A percentile compares a stretch with the other conserved stretches of the same genome.
These are phyloP conservation scores for Coronaproctus castanopsis DNA, from an alignment of 2,888 invertebrate species.

Conservation along the genomic window DNA sequence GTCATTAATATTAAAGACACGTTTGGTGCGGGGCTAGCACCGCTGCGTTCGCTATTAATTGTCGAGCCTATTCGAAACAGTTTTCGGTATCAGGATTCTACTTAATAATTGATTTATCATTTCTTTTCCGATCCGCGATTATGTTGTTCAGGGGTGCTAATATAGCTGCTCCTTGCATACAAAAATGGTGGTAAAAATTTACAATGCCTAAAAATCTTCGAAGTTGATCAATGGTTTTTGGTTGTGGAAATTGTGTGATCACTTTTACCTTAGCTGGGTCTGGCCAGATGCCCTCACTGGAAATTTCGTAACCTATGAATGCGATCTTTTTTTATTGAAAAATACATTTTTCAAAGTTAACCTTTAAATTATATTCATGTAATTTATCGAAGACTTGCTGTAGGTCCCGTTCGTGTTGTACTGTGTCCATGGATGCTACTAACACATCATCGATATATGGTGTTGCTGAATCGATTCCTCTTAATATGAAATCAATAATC, in stretches of 20 bases:
- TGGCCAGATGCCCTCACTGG: not conserved
- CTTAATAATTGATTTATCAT: constrained; percentile 18
- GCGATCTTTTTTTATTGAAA: not conserved
- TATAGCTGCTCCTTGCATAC: not conserved
- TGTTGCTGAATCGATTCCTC: not conserved
- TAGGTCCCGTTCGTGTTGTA: not conserved
- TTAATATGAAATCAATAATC: not conserved
- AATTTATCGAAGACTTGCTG: not conserved
- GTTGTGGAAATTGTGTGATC: not conserved
- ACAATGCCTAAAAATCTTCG: constrained; percentile 3
- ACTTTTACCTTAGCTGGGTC: not conserved
- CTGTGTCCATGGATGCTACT: not conserved
- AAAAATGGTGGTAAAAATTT: constrained; percentile 2
- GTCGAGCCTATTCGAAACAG: constrained; percentile 21
- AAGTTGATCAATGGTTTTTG: not conserved
- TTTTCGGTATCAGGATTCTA: constrained; percentile 16
- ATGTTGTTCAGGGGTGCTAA: not conserved
- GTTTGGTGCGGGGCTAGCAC: constrained; percentile 22
- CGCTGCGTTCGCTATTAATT: constrained; percentile 21
- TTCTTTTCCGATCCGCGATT: constrained; percentile 1
- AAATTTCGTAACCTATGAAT: constrained; percentile 5
- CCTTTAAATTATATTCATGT: not conserved
- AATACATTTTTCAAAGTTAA: constrained; percentile 1
- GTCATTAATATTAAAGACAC: constrained; percentile 22
- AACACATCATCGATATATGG: constrained; percentile 9